Percentiles rank a stretch among this genome's conserved stretches.
phyloP scores from a whole-genome alignment of 2,113 vertebrate genomes.

The Eubucco bourcierii region DNA sequence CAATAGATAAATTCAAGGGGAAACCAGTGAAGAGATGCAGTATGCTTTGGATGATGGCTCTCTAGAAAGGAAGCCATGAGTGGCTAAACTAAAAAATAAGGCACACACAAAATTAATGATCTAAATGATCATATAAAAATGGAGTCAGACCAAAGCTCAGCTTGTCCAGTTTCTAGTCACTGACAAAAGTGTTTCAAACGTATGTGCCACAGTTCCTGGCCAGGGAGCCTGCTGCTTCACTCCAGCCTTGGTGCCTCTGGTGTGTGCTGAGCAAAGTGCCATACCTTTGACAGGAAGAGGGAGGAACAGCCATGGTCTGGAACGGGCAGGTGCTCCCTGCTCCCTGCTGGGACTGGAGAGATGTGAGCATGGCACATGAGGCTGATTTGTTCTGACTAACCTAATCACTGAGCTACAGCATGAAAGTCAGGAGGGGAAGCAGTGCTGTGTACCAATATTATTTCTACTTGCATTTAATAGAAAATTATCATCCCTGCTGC shows the following conservation, averaged over 20 bases:
- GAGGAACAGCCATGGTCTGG: accelerated
- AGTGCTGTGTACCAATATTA: neutral
- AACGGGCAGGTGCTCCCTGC: neutral
- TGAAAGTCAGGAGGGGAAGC: neutral
- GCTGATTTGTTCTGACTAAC: neutral
- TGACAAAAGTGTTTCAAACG: neutral
- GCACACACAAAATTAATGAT: neutral
- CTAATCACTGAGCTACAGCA: neutral
- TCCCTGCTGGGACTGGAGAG: neutral
- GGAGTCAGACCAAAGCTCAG: neutral
- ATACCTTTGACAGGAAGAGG: neutral
- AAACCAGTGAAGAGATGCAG: neutral
- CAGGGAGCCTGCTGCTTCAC: accelerated
- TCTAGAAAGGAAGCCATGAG: neutral
- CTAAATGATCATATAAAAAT: neutral
- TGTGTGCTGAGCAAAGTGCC: neutral
- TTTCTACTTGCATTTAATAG: neutral
- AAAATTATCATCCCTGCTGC: neutral
- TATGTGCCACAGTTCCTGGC: neutral
- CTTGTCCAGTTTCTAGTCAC: neutral
- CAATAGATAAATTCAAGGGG: constrained; percentile 15
- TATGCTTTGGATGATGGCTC: neutral
- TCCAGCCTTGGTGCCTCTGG: neutral
- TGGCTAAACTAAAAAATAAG: neutral
- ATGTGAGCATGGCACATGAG: neutral